Base-by-base conservation (phyloP, 1,140 invertebrate genomes). In the Bactericera cockerelli region DNA sequence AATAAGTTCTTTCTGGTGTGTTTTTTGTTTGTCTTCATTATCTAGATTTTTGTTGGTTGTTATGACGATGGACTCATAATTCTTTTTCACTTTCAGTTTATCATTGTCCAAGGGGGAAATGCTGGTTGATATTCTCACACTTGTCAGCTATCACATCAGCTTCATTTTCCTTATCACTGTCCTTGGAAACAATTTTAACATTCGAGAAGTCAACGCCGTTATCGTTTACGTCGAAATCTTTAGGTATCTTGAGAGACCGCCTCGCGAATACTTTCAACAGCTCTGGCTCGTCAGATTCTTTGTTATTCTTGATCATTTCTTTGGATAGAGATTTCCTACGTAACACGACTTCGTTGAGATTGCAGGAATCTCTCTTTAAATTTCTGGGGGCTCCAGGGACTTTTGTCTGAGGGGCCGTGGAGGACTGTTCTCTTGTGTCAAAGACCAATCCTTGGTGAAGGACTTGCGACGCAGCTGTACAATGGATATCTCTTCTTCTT, bases 261-360 rank as follows among this genome's bases (percentile, higher is more conserved):
- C 85, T 71, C 0, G 84, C 84, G 67, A 87, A 87, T 0, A 87
- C 85, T 72, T 86, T 86, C 76, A 87, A 81, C 24, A 87, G 68
- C 68, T 87, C 85, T n/a, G n/a, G n/a, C 42, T 83, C 80, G 57
- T 83, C 81, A 31, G 4, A 6, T 6, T 31, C 28, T 31, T 13
- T 13, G 59, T 77, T 76, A 57, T 66, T 70, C 25, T 70, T 74
- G 57, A 73, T 58, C 70, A 80, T 72, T 75, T 82, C 70, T 70
- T 79, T 42, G 42, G 59, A 63, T 39, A 61, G 61, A n/a, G 19
- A 16, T 39, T 63, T 62, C 25, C 63, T 28, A 19, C 63, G 59
- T n/a, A 63, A 28, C 19, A 63, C 57, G 53, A 62, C 61, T 19
- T 62, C 61, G 49, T 49, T 49, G 42, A 3, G 22, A 10, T 6